A percentile compares a stretch with the other conserved stretches of the same genome.
These are phyloP conservation scores for Sigmodon hispidus DNA, from an alignment of 2,113 vertebrate genomes.

Conservation along the genomic window DNA sequence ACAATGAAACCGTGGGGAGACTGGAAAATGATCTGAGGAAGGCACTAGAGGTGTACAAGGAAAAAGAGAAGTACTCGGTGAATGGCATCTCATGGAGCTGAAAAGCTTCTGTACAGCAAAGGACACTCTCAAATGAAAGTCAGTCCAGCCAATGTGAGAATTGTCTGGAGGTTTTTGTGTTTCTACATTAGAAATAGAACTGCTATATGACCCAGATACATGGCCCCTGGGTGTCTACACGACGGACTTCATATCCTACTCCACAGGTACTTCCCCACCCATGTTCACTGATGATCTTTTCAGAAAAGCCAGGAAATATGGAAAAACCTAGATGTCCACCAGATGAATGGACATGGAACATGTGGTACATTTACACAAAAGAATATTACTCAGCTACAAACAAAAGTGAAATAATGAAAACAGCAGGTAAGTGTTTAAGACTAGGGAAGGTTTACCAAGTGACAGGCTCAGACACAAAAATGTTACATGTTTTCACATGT, in stretches of 20 bases:
- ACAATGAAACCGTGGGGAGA: no score
- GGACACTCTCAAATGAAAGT: not conserved
- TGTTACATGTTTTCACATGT: not conserved
- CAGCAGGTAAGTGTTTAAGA: not conserved
- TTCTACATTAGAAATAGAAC: not conserved
- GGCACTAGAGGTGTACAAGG: not conserved
- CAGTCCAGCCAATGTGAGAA: not conserved
- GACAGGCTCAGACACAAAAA: not conserved
- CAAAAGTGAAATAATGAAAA: not conserved
- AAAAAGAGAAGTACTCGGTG: fast-evolving
- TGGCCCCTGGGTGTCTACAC: not conserved
- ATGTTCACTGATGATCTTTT: not conserved
- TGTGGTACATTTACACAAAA: no score
- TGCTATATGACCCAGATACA: not conserved
- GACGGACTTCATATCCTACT: no score
- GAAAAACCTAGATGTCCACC: not conserved
- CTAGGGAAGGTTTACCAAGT: no score
- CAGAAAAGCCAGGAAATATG: not conserved
- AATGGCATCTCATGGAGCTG: not conserved
- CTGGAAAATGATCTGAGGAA: not conserved
- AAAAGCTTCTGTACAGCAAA: not conserved
- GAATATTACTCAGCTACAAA: not conserved
- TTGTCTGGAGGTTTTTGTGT: not conserved
- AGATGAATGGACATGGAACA: not conserved
- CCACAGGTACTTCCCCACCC: not conserved